Base-by-base conservation (phyloP, 2,888 invertebrate species). In the Bruchidius siliquastri region DNA sequence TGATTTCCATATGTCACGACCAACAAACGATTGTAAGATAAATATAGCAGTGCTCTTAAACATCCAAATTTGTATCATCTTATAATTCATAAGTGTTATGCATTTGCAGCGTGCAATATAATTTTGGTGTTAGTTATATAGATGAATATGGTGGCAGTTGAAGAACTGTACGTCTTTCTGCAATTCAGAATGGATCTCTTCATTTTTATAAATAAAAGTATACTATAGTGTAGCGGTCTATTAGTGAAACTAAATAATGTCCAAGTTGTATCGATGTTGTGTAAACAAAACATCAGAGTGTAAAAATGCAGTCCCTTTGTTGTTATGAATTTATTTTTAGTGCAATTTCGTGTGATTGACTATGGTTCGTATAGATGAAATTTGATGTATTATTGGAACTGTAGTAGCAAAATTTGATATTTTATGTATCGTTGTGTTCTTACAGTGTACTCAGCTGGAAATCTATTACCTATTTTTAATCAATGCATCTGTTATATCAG, bases 171-270 rank as follows among this genome's bases (percentile, higher is more conserved):
- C 71, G 67, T 18, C 67, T 49, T 49, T 76, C 75, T 75, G 74
- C 76, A 75, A 73, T 76, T 73, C 49, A 74, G 77, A 78, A 79
- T 78, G 78, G 80, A 81, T 81, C 80, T 81, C 80, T 79, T 74
- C 74, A 76, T 78, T 78, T 72, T 72, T 80, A 76, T 74, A 22
- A 68, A 68, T 68, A 68, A 21, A 68, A 20, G 18, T 68, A 68
- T 68, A 68, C 68, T 68, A 20, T 22, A 68, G 79, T 74, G 70
- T 80, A 79, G 78, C 77, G 74, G 75, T 74, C 72, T 79, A 74
- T 77, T 77, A 49, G 49, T 49, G 13, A 49, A 74, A 74, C 71
- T 72, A 72, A 78, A 77, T 74, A 75, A 73, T 77, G 73, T 75
- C 73, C 73, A 77, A 72, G 76, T 74, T 73, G 74, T 75, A 73